A percentile compares a stretch with the other conserved stretches of the same genome.
phyloP scores from a whole-genome alignment of 1,140 invertebrate genomes.

The Polypedilum pembai region DNA sequence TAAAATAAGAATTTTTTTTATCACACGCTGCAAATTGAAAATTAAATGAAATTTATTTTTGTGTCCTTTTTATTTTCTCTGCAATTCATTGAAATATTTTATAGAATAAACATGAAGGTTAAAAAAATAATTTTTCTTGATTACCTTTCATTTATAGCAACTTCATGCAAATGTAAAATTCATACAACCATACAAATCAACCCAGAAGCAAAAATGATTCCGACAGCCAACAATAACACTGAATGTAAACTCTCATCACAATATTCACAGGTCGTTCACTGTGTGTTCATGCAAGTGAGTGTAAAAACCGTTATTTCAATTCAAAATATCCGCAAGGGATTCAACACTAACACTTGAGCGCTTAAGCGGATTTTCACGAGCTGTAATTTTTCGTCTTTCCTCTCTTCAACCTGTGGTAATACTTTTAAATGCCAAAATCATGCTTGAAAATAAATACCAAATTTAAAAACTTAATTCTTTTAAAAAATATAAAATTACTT shows the following conservation, averaged over 20 bases:
- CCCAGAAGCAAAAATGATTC: not conserved
- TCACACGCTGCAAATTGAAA: not conserved
- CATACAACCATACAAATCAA: not conserved
- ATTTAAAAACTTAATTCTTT: no score
- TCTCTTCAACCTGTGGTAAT: no score
- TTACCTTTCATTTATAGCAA: not conserved
- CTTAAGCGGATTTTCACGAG: no score
- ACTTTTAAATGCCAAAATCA: no score
- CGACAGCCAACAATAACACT: not conserved
- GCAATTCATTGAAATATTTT: not conserved
- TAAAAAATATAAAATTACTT: no score
- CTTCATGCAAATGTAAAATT: not conserved
- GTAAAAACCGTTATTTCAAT: not conserved
- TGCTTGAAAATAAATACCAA: no score
- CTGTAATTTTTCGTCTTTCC: no score
- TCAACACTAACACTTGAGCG: not conserved
- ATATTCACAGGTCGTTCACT: not conserved
- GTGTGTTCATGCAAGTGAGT: not conserved
- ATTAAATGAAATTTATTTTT: no score
- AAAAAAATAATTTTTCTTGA: not conserved
- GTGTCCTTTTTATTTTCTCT: not conserved
- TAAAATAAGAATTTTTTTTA: not conserved
- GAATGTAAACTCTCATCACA: not conserved
- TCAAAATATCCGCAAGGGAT: not conserved
- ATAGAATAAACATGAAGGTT: not conserved